Conservation (phyloP, 1,140 invertebrate genomes). For the Pteromalus puparum region DNA sequence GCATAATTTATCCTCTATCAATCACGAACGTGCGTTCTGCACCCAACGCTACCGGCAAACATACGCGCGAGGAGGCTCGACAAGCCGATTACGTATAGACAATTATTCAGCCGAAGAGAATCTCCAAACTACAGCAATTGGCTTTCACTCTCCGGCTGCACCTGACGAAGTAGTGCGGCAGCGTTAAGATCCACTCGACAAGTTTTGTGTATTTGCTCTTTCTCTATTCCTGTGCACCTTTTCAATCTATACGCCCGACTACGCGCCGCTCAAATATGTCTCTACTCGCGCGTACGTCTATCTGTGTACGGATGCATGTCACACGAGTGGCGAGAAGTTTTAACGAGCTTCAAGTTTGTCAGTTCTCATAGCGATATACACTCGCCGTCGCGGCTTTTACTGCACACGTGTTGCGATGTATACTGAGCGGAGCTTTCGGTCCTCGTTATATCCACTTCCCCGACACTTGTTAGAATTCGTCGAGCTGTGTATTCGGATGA, state of each 20-base stretch:
- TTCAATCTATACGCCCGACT: neutral
- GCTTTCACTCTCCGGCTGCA: neutral
- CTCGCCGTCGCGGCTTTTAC: constrained; percentile 13
- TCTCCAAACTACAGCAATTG: constrained; percentile 23
- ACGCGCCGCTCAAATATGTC: neutral
- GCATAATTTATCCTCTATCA: constrained; percentile 10
- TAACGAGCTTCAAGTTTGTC: constrained; percentile 60
- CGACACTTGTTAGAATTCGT: neutral
- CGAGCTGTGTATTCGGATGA: neutral
- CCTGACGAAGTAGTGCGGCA: neutral
- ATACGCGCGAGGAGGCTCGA: neutral
- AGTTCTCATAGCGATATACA: constrained; percentile 15
- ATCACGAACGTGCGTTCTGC: neutral
- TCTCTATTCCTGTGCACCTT: neutral
- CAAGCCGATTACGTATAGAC: constrained; percentile 22
- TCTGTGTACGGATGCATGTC: neutral
- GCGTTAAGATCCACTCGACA: neutral
- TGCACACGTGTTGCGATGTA: neutral
- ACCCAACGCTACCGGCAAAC: neutral
- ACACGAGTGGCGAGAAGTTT: constrained; percentile 55
- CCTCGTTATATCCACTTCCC: constrained; percentile 17
- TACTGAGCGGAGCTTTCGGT: neutral
- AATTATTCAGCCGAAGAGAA: neutral
- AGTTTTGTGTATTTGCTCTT: neutral
- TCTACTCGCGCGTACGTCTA: neutral